phyloP scores from a whole-genome alignment of 1,140 invertebrate species.

The Rhagoletis pomonella region DNA sequence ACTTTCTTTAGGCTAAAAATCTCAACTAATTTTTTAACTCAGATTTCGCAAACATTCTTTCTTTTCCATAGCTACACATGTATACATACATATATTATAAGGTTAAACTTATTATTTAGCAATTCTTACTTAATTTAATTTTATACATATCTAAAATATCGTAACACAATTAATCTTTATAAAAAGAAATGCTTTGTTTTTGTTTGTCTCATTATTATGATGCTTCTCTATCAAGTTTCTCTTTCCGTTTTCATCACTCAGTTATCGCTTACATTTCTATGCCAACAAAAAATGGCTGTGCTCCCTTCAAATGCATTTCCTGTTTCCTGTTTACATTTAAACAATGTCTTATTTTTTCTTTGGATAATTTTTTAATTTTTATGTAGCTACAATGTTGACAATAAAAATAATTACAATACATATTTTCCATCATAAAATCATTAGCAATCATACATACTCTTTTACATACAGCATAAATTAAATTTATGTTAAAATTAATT shows the following conservation, averaged over 20 bases:
- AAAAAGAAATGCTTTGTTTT: not conserved
- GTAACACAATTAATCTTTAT: constrained; percentile 13
- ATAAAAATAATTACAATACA: not conserved
- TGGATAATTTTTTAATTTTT: constrained; percentile 24
- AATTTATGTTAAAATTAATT: constrained; percentile 44
- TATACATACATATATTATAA: too few species aligned
- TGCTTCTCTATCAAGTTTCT: not conserved
- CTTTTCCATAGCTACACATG: not conserved
- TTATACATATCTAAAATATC: not conserved
- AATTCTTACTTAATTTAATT: not conserved
- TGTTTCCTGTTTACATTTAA: not conserved
- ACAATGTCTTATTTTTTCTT: constrained; percentile 47
- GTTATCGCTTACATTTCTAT: not conserved
- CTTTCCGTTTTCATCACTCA: not conserved
- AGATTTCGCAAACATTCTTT: not conserved
- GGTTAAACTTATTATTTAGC: not conserved
- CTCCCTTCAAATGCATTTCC: constrained; percentile 19
- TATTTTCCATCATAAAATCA: not conserved
- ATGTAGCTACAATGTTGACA: not conserved
- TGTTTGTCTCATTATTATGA: constrained; percentile 2
- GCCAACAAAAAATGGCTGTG: not conserved
- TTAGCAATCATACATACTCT: constrained; percentile 15
- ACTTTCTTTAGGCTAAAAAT: too few species aligned
- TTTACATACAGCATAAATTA: constrained; percentile 17
- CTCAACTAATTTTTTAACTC: too few species aligned